phyloP scores from a whole-genome alignment of 2,113 vertebrate genomes.

The Osmerus mordax region DNA sequence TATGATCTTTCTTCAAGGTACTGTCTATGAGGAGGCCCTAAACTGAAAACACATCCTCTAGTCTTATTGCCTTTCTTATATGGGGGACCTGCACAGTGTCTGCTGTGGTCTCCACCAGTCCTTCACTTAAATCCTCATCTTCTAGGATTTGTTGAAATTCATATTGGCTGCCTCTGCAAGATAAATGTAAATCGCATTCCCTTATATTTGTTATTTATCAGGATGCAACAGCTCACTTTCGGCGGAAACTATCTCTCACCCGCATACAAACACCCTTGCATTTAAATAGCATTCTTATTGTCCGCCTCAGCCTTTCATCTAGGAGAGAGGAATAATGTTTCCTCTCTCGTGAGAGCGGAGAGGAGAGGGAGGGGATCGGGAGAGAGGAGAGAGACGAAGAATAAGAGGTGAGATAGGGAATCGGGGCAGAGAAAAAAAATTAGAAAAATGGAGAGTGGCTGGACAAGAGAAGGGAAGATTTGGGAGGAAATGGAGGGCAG shows the following conservation, averaged over 20 bases:
- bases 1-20: not conserved
- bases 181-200: constrained; percentile 65
- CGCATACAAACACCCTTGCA: constrained; percentile 51
- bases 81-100: constrained; percentile 33
- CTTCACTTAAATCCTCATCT: constrained; percentile 62
- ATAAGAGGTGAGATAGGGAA: constrained; percentile 3
- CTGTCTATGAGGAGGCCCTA: not conserved
- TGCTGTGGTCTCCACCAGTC: constrained; percentile 36
- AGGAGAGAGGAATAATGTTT: constrained; percentile 28
- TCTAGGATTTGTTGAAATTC: constrained; percentile 64
- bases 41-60: not conserved
- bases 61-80: constrained; percentile 18
- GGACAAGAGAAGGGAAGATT: not conserved
- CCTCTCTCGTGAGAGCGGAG: constrained; percentile 30
- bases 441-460: not conserved
- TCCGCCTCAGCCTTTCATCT: constrained; percentile 49
- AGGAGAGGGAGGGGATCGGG: not conserved
- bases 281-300: constrained; percentile 58
- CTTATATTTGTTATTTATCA: constrained; percentile 69
- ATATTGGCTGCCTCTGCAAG: constrained; percentile 72
- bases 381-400: not conserved
- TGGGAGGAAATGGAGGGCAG: not conserved
- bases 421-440: not conserved
- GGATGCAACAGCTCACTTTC: constrained; percentile 51
- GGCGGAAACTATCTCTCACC: constrained; percentile 46